Evolutionary conservation across 2,113 vertebrate genomes (phyloP).

Genomic region (Microtus richardsoni): DNA sequence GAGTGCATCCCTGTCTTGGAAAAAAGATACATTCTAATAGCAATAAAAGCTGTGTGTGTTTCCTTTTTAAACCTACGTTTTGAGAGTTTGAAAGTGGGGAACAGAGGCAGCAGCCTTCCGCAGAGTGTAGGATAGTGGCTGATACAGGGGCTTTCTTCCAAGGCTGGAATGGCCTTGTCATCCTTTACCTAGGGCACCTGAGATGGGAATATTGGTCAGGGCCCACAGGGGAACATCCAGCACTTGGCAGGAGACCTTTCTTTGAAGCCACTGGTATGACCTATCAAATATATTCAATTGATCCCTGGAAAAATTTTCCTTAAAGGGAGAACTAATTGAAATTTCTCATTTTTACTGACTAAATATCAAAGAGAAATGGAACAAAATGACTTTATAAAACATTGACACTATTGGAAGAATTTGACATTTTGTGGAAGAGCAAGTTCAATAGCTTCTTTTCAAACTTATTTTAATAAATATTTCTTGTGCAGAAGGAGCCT

Average conservation of each 20-base stretch:
- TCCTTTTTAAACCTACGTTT: background rate
- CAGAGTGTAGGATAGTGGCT: background rate
- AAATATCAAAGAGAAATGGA: background rate
- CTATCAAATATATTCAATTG: background rate
- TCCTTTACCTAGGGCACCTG: background rate
- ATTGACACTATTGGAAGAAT: slow-evolving; percentile 25
- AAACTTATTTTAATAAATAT: slow-evolving; percentile 1
- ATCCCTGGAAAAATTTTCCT: background rate
- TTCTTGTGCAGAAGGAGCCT: slow-evolving; percentile 9
- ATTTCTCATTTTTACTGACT: background rate
- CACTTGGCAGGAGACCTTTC: too few species aligned
- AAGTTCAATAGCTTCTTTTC: slow-evolving; percentile 19
- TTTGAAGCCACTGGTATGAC: background rate
- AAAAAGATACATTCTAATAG: background rate
- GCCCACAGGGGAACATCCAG: too few species aligned
- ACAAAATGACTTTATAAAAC: slow-evolving; percentile 12
- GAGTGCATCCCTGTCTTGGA: background rate
- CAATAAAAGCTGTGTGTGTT: background rate
- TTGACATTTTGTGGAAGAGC: slow-evolving; percentile 46
- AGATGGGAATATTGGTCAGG: fast-evolving
- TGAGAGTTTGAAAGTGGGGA: background rate
- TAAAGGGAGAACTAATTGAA: background rate
- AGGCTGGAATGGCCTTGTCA: background rate
- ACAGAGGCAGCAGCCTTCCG: background rate
- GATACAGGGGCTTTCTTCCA: background rate